Percentiles rank a stretch among this genome's conserved stretches.
phyloP scores from a whole-genome alignment of 2,113 vertebrate genomes.

The Rhinolophus sinicus region DNA sequence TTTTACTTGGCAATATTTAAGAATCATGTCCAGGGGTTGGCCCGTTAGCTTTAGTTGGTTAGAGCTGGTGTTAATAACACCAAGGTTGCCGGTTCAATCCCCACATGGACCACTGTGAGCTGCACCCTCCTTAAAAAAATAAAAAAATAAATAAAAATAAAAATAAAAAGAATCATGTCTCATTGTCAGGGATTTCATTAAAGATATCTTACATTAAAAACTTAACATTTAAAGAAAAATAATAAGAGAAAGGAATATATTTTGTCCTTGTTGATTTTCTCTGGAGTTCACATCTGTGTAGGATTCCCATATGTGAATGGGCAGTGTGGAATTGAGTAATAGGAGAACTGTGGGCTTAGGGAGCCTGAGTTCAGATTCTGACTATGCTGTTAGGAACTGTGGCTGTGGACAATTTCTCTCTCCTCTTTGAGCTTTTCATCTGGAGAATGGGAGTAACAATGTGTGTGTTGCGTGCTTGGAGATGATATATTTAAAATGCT shows the following conservation, averaged over 20 bases:
- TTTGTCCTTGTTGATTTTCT: neutral
- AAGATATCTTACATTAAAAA: neutral
- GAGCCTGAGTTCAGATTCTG: neutral
- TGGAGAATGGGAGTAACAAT: neutral
- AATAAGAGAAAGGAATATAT: neutral
- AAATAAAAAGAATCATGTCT: too few relatives aligned
- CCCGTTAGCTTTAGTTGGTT: too few relatives aligned
- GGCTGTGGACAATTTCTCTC: rapidly evolving
- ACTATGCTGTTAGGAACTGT: neutral
- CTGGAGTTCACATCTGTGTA: neutral
- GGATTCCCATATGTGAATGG: neutral
- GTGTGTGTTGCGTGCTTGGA: neutral
- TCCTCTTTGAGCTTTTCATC: neutral
- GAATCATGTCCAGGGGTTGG: neutral
- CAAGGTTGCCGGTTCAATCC: too few relatives aligned
- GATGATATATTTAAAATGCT: neutral
- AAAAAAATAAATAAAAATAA: too few relatives aligned
- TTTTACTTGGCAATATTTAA: neutral
- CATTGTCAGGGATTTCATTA: constrained; percentile 10
- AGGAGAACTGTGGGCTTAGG: too few relatives aligned
- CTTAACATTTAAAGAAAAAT: neutral
- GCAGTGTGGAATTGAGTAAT: too few relatives aligned
- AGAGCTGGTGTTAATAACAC: too few relatives aligned
- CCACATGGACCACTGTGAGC: too few relatives aligned
- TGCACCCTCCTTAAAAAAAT: too few relatives aligned